A percentile compares a stretch with the other conserved stretches of the same genome.
phyloP scores from a whole-genome alignment of 2,113 vertebrate genomes.

The Tachycineta bicolor region DNA sequence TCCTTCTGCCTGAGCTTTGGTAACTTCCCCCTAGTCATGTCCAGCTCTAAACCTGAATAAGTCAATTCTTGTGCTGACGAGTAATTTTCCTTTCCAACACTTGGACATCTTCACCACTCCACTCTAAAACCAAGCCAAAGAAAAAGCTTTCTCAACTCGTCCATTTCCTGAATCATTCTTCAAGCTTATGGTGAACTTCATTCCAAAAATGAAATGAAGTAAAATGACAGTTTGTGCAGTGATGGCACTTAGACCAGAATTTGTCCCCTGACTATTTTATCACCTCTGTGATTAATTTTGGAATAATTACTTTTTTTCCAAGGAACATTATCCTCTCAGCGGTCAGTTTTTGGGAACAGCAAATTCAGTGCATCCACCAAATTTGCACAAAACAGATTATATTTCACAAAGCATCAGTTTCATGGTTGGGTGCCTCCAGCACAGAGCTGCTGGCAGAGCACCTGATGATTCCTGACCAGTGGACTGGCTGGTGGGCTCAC shows the following conservation, averaged over 20 bases:
- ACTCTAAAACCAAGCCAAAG: neutral
- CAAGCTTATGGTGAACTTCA: neutral
- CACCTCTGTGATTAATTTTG: neutral
- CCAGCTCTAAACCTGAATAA: neutral
- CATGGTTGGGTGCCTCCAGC: neutral
- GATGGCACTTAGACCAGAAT: neutral
- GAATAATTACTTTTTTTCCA: neutral
- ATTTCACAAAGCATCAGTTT: neutral
- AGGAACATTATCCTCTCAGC: neutral
- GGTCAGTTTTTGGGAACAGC: neutral
- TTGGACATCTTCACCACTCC: neutral
- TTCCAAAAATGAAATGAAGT: neutral
- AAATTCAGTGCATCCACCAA: neutral
- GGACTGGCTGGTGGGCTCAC: neutral
- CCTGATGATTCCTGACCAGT: accelerated
- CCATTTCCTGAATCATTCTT: neutral
- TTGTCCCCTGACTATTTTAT: neutral
- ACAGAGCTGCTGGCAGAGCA: neutral
- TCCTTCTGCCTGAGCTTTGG: neutral
- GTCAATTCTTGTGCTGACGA: neutral
- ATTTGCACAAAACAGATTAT: neutral
- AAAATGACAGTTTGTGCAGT: neutral
- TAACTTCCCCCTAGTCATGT: neutral
- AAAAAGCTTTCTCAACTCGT: neutral
- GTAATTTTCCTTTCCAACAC: neutral